Evolutionary conservation across 1,140 invertebrate species (phyloP), one percentile per base, ranked within the genome.

Genomic region (Drosophila equinoxialis): DNA sequence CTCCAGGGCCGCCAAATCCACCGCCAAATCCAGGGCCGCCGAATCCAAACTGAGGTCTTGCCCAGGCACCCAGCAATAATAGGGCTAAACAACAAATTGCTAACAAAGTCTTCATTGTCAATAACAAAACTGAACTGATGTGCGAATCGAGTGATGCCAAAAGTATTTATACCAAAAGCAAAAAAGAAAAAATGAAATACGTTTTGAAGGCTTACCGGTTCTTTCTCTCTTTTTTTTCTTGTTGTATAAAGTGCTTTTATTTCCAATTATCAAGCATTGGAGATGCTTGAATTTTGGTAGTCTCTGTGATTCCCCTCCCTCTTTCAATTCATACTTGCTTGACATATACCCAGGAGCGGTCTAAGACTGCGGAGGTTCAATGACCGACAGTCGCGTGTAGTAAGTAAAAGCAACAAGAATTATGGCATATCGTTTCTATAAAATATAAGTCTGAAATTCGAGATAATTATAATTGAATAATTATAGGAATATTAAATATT

Each of bases 111-210:
- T 51, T 51, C 45, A 51, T 51, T 51, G 45, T 20, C 8, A 51
- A 51, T 51, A 20, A 17, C 17, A 51, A 23, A 51, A 51, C 45
- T 23, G 45, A 51, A 51, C 45, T 51, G 45, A 51, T 51, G 45
- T 20, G 8, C 45, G 17, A 51, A 23, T 23, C 20, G 45, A 23
- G 17, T 8, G 45, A 51, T 51, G 45, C 30, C 71, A 65, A 71
- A 72, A 68, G 55, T 82, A 82, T 83, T 82, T 83, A 83, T 83
- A 81, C 64, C 30, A 13, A 39, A 20, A n/a, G 20, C 45, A 23
- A 51, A 51, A 51, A 51, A 13, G 0, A 8, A 20, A 17, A 48
- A 48, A 48, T 11, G 10, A 61, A 59, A 42, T 23, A 14, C 7
- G 17, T 14, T 14, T 20, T 48, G 51, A 55, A 45, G 68, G 54